Evolutionary conservation across 53 echinoderm and acorn worm genomes (phyloP), one percentile per base, ranked within the genome.

Genomic region (Temnopleurus reevesii): DNA sequence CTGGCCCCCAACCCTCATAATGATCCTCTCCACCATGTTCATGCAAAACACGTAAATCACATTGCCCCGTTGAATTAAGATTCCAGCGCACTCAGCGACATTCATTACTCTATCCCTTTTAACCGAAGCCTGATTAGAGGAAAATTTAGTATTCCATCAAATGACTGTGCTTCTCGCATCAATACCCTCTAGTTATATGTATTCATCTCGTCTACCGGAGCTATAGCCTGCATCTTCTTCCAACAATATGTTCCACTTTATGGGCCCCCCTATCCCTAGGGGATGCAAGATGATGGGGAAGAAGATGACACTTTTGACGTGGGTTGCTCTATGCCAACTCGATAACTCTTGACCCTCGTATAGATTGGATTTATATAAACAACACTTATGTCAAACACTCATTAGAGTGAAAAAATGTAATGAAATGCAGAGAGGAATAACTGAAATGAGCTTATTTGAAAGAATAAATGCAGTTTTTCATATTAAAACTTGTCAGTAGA

Each of bases 21-120:
- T 55, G 83, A 83, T 55, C 55, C 55, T 83, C 83, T 83, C 55
- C 83, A 24, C 55, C 83, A n/a, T n/a, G 34, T 83, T 83, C 83
- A 83, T 83, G 83, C 83, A 38, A 83, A 83, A 83, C 83, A 83
- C 83, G 83, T 83, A 83, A 83, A 83, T 83, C 83, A 83, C 83
- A 83, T 83, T 83, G 83, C 33, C 83, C 15, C 7, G 83, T 55
- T 55, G 83, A 83, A 83, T 83, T 83, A 83, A 55, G 55, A 83
- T 55, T 83, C 55, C 83, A 34, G 49, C 29, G 79, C 79, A 30
- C 79, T 79, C 47, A 19, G 4, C 30, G 21, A 77, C 79, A 49
- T 79, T 79, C 79, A 79, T 79, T 49, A 47, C 79, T 79, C 46
- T 79, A 79, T 79, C 79, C 46, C 46, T 79, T 49, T 49, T 47